Base-by-base conservation (phyloP, 2,888 invertebrate species). In the Carcina quercana region DNA sequence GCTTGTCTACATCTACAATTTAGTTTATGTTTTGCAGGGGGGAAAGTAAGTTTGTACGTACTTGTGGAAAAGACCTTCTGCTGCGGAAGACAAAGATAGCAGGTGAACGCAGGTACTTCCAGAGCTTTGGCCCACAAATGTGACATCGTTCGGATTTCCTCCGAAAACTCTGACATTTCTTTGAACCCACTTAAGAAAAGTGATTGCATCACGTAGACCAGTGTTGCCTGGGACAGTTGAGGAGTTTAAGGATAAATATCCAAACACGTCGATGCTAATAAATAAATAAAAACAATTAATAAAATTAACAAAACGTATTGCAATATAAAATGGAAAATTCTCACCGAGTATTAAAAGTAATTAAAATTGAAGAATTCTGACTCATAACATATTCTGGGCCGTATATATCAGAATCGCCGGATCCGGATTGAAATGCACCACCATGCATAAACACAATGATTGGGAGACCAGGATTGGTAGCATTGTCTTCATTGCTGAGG, bases 371-470 rank as follows among this genome's bases (percentile, higher is more conserved):
- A n/a, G n/a, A n/a, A n/a, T n/a, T n/a, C n/a, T n/a, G n/a, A n/a
- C n/a, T n/a, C n/a, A n/a, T n/a, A 19, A 83, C 50, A 35, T 72
- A 73, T 37, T 79, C 74, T 1, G 82, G 75, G 0, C 82, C 82
- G 35, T 79, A 53, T 1, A 76, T 36, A 37, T 76, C 78, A 0
- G 67, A 30, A 36, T 73, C 68, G 1, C 79, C 78, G 2, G 80
- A 79, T 12, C 80, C 83, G 40, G 60, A 71, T 1, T 62, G 64
- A 47, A 78, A 82, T 4, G 68, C 82, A 13, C 83, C 82, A 3
- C 83, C 82, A 42, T 83, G 82, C 6, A 82, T 54, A 37, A 70
- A 75, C 25, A 83, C 79, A n/a, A 83, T 36, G 14, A 83, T 64
- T 4, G 83, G 80, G 6, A 24, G 13, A 10, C 24, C 24, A 6